phyloP scores from a whole-genome alignment of 2,888 invertebrate genomes.

The Deilephila elpenor region DNA sequence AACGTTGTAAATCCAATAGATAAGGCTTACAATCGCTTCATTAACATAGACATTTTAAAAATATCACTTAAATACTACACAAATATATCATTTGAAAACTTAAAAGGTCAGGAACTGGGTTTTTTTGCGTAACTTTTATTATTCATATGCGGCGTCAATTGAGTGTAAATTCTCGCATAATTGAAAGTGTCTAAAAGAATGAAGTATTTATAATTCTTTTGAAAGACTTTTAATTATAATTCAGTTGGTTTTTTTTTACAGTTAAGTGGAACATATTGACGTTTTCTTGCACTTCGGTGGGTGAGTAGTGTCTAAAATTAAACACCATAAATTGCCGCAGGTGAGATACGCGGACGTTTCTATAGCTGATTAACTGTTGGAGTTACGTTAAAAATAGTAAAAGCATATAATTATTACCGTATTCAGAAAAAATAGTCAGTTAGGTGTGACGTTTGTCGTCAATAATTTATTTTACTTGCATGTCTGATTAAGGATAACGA shows the following conservation, averaged over 20 bases:
- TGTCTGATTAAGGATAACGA: background rate
- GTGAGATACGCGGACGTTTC: constrained; percentile 45
- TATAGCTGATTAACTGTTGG: constrained; percentile 27
- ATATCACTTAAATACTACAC: background rate
- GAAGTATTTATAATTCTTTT: background rate
- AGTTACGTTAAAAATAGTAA: constrained; percentile 22
- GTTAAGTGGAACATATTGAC: constrained; percentile 35
- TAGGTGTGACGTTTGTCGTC: background rate
- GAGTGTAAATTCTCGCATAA: background rate
- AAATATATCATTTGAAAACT: background rate
- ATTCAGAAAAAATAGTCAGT: background rate
- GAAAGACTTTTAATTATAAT: constrained; percentile 16
- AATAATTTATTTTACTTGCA: background rate
- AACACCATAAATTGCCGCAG: constrained; percentile 49
- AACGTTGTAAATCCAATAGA: constrained; percentile 4
- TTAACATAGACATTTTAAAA: background rate
- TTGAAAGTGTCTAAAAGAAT: background rate
- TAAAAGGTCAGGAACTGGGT: background rate
- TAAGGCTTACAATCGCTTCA: background rate
- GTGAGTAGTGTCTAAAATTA: constrained; percentile 46
- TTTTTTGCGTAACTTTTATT: background rate
- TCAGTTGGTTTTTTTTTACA: constrained; percentile 31
- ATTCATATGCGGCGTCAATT: constrained; percentile 2
- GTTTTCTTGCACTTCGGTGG: constrained; percentile 38
- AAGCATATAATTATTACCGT: background rate